Evolutionary conservation across 2,113 vertebrate genomes (phyloP), one percentile per base, ranked within the genome.

Genomic region (Eulemur rufifrons): DNA sequence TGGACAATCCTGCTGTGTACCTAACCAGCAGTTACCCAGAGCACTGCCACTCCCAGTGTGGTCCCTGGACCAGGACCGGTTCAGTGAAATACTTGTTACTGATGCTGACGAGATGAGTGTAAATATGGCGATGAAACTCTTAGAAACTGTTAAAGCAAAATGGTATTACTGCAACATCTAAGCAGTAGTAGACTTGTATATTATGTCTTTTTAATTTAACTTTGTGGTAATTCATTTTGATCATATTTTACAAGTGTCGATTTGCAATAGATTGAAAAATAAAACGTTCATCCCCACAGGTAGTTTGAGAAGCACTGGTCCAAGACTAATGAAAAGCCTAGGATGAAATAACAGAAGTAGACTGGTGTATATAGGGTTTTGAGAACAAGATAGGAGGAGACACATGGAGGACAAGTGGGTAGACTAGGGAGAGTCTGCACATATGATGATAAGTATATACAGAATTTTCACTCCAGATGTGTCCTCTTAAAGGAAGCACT

Each of bases 401-500:
- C 25, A 1, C 1, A 8, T 0, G 3, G 20, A 17, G 71, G 39
- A 3, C 34, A 9, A 32, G 4, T n/a, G 68, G 34, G 15, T 37
- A 27, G 18, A 47, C 37, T 37, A 34, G 54, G 45, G 14, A 27
- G 37, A 11, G 8, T 32, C 39, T 32, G 8, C 17, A 1, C 1
- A 0, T 8, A 5, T 73, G 76, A 71, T 1, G 1, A n/a, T 47
- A 34, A 83, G n/a, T 37, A 39, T 12, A 13, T 8, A 8, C 59
- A 32, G 74, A 34, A 27, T 71, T 84, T 83, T 89, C 42, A 4
- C 25, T 68, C 37, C 68, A 37, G 23, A 50, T 56, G 59, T 15
- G 21, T 61, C 21, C 64, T 90, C 52, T 73, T n/a, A 29, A 23
- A 84, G 95, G 47, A 96, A 89, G 89, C 9, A 6, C n/a, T 74